Evolutionary conservation across 2,113 vertebrate genomes (phyloP).

Genomic region (Pseudolaguvia tuberculata): DNA sequence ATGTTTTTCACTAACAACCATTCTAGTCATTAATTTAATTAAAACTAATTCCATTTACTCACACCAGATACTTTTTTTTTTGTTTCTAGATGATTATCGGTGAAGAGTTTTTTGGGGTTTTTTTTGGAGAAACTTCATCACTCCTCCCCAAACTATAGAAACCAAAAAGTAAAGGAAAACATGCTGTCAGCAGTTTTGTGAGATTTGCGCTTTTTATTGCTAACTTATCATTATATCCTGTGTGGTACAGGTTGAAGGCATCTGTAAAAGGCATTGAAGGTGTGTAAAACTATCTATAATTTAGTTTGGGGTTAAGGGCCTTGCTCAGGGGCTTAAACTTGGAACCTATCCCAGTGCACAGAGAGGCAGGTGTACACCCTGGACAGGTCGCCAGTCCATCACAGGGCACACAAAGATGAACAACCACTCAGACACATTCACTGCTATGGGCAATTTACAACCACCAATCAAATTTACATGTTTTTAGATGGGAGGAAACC

Average conservation of each 20-base stretch:
- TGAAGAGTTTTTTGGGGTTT: constrained; percentile 42
- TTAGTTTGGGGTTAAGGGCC: too few species aligned
- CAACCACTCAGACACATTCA: too few species aligned
- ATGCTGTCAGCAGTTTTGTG: constrained; percentile 61
- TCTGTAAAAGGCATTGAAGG: neutral
- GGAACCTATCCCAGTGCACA: too few species aligned
- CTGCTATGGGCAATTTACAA: too few species aligned
- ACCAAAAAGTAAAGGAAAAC: constrained; percentile 43
- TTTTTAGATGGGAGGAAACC: too few species aligned
- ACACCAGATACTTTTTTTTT: constrained; percentile 67
- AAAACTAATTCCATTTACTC: constrained; percentile 74
- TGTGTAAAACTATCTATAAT: neutral
- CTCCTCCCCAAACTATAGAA: neutral
- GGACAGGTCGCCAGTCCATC: too few species aligned
- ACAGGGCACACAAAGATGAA: too few species aligned
- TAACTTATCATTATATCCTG: constrained; percentile 67
- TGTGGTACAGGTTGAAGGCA: constrained; percentile 48
- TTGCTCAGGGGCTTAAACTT: too few species aligned
- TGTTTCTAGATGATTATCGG: constrained; percentile 61
- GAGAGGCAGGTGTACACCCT: too few species aligned
- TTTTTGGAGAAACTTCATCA: constrained; percentile 27
- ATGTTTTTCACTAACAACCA: constrained; percentile 63
- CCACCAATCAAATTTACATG: too few species aligned
- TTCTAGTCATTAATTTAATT: constrained; percentile 76
- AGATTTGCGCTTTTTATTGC: constrained; percentile 50